Base-by-base conservation (phyloP, 2,113 vertebrate species). In the Rattus rattus region DNA sequence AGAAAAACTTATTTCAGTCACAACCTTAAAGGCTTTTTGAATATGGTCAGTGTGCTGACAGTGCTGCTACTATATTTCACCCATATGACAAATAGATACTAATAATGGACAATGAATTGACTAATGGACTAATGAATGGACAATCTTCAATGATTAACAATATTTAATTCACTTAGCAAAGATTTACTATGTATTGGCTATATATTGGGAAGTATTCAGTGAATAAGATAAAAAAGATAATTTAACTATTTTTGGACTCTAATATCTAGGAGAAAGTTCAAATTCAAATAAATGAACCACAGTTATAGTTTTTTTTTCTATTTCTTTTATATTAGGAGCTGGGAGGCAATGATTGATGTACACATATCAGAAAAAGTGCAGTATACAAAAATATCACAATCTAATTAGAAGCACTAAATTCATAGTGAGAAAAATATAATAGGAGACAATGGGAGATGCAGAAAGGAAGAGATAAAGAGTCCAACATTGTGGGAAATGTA, bases 1-100 rank as follows among this genome's bases (percentile, higher is more conserved):
- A 96, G 72, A 83, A 81, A 92, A 92, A 39, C 5, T 36, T 89
- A 19, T 76, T 93, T 65, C 20, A 90, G 30, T 59, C 59, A 80
- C 17, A 54, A 49, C 43, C 19, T 94, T 39, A 85, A 80, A 43
- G 0, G 2, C 1, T 73, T 85, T 52, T 86, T 85, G 8, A 81
- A 76, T 80, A 4, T 47, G 22, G 47, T 56, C 61, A 67, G 3
- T 47, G 2, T 30, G 59, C 28, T 47, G 73, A 39, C 47, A 47
- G 4, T 93, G 67, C 20, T 33, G 7, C 7, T 61, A 63, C 1
- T 92, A 28, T 69, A 12, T 63, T 61, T 72, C 20, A 77, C 79
- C 65, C 26, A 72, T 72, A 52, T 87, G 73, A 24, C 61, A 56
- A 63, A 94, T 30, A 2, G 1, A 63, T 76, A 28, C 26, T 63